phyloP scores from a whole-genome alignment of 2,113 vertebrate species.

The Rhadina sibilatrix region DNA sequence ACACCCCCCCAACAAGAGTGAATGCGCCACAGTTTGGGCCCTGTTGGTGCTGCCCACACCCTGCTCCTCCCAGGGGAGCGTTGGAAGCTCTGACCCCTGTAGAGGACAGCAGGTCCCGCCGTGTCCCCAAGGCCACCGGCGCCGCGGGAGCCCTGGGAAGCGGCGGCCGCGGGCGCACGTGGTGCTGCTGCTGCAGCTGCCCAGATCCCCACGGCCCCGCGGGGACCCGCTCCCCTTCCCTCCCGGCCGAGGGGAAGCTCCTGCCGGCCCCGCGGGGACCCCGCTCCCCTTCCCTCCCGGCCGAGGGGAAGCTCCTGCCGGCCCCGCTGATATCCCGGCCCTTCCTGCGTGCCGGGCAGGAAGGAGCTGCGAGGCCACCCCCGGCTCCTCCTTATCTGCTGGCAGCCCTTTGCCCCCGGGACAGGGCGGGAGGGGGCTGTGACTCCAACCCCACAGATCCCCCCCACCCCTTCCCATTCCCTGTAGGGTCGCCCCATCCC shows the following conservation, averaged over 20 bases:
- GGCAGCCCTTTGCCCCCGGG: slow-evolving; percentile 28
- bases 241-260: slow-evolving; percentile 35
- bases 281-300: neutral
- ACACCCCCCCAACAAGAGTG: neutral
- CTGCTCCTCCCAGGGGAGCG: neutral
- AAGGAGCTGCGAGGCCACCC: slow-evolving; percentile 47
- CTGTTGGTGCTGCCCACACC: neutral
- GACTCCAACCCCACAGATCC: fast-evolving
- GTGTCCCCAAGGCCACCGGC: neutral
- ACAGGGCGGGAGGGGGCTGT: neutral
- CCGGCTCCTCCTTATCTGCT: slow-evolving; percentile 45
- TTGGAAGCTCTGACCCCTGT: fast-evolving
- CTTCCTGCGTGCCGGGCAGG: slow-evolving; percentile 62
- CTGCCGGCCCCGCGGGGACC: neutral
- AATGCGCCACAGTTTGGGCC: fast-evolving
- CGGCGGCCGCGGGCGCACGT: neutral
- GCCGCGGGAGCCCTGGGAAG: neutral
- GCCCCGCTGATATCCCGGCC: slow-evolving; percentile 55
- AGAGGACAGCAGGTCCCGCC: fast-evolving
- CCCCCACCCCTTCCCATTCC: neutral
- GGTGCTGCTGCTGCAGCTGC: neutral
- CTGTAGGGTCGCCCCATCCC: fast-evolving
- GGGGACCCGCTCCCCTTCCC: neutral
- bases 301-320: slow-evolving; percentile 38
- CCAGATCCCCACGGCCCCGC: neutral